These are phyloP conservation scores for Leucopsar rothschildi DNA, from an alignment of 2,113 vertebrate species.

Conservation along the genomic window DNA sequence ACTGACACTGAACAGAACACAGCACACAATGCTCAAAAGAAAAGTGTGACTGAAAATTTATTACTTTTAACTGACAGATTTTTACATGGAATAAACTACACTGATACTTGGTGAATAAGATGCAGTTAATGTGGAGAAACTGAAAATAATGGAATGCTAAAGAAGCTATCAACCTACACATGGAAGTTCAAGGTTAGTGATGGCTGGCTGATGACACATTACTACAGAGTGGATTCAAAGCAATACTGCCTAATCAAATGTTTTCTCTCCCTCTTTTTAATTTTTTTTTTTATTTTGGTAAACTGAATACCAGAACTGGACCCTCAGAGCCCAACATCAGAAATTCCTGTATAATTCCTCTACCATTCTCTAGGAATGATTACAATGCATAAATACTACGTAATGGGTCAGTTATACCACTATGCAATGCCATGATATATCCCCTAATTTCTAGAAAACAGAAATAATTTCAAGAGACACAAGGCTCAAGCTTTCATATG, in stretches of 20 bases:
- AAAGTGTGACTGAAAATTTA: slow-evolving; percentile 74
- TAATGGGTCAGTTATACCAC: slow-evolving; percentile 5
- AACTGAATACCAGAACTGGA: slow-evolving; percentile 55
- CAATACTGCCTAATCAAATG: slow-evolving; percentile 38
- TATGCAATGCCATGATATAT: background rate
- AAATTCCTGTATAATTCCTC: background rate
- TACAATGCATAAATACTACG: slow-evolving; percentile 18
- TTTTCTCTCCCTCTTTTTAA: background rate
- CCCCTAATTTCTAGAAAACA: slow-evolving; percentile 6
- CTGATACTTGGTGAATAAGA: slow-evolving; percentile 66
- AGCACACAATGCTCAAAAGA: slow-evolving; percentile 83
- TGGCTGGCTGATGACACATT: slow-evolving; percentile 65
- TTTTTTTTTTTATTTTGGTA: slow-evolving; percentile 24
- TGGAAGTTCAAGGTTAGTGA: slow-evolving; percentile 75
- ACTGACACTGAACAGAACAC: slow-evolving; percentile 79
- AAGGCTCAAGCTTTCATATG: background rate
- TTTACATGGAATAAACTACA: slow-evolving; percentile 72
- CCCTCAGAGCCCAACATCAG: slow-evolving; percentile 3
- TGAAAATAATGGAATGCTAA: slow-evolving; percentile 72
- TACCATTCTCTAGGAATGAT: slow-evolving; percentile 19
- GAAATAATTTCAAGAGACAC: background rate
- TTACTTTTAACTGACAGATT: slow-evolving; percentile 68
- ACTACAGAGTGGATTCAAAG: slow-evolving; percentile 60
- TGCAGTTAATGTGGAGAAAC: slow-evolving; percentile 66
- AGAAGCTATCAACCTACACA: slow-evolving; percentile 72